Conservation (phyloP, 2,797 vertebrate species). For the Karalla daura region DNA sequence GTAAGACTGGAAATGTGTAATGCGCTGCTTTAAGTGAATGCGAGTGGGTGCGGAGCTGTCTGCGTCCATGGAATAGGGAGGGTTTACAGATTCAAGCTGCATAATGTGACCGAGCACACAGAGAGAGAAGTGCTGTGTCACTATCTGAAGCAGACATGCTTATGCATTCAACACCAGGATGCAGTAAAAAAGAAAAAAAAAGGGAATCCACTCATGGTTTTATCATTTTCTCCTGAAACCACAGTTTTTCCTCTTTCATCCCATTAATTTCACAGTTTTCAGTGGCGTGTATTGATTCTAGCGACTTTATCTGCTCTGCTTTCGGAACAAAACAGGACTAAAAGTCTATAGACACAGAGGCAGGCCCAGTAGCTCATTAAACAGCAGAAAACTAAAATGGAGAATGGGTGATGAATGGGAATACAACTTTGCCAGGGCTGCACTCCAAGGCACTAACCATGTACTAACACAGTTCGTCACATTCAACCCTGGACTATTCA, state of each 20-base stretch:
- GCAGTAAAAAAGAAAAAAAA: too few species aligned
- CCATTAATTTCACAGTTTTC: slow-evolving; percentile 5
- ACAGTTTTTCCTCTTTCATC: neutral
- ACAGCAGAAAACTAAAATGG: neutral
- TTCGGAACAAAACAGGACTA: slow-evolving; percentile 7
- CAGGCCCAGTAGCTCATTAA: neutral
- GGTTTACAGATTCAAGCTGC: slow-evolving; percentile 15
- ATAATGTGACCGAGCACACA: neutral
- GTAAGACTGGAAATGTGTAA: slow-evolving; percentile 30
- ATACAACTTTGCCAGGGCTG: neutral
- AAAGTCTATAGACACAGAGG: neutral
- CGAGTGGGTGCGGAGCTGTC: slow-evolving; percentile 33
- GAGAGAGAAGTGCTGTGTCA: slow-evolving; percentile 59
- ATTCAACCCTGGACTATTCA: too few species aligned
- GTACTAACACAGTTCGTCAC: too few species aligned
- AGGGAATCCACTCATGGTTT: slow-evolving; percentile 2
- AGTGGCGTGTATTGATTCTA: neutral
- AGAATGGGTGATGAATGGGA: neutral
- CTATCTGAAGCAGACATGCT: slow-evolving; percentile 8
- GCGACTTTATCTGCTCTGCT: slow-evolving; percentile 5
- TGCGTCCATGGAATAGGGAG: too few species aligned
- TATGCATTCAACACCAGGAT: slow-evolving; percentile 56
- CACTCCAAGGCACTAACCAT: too few species aligned
- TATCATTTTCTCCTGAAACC: neutral
- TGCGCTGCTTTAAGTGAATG: slow-evolving; percentile 33